Evolutionary conservation across 2,797 vertebrate species (phyloP).

Genomic region (Danio kyathit): DNA sequence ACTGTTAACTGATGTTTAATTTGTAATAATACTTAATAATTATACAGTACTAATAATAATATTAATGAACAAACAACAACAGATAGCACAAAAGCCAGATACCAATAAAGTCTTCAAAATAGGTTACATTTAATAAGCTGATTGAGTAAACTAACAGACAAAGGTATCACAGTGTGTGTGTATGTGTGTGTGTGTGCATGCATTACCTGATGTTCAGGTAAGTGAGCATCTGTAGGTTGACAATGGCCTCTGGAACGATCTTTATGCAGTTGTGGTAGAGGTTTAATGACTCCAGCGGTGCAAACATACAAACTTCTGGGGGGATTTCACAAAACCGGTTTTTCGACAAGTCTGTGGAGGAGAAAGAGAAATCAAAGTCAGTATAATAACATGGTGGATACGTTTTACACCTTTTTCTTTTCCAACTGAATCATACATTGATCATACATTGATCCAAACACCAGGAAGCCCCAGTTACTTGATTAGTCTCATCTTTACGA

Average conservation of each 20-base stretch:
- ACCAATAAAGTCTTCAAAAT: not conserved
- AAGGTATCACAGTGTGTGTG: not conserved
- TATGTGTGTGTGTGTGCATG: no score
- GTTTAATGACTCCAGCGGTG: conserved; percentile 94
- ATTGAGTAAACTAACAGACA: not conserved
- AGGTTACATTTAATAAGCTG: not conserved
- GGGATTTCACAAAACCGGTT: conserved; percentile 96
- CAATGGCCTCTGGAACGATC: conserved; percentile 94
- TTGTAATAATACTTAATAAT: no score
- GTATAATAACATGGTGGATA: not conserved
- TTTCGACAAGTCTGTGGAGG: conserved; percentile 91
- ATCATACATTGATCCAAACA: not conserved
- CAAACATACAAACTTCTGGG: conserved; percentile 93
- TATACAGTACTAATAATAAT: no score
- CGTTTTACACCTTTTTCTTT: not conserved
- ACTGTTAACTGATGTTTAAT: no score
- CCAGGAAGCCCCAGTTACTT: not conserved
- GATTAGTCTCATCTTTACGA: not conserved
- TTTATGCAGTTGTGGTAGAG: conserved; percentile 99
- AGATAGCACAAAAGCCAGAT: not conserved
- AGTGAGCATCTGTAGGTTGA: conserved; percentile 97
- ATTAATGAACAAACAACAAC: not conserved
- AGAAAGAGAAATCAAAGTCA: not conserved
- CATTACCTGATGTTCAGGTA: conserved; percentile 90
- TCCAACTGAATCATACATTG: not conserved